phyloP scores from a whole-genome alignment of 2,888 invertebrate genomes.

The Polymixis flavicincta region DNA sequence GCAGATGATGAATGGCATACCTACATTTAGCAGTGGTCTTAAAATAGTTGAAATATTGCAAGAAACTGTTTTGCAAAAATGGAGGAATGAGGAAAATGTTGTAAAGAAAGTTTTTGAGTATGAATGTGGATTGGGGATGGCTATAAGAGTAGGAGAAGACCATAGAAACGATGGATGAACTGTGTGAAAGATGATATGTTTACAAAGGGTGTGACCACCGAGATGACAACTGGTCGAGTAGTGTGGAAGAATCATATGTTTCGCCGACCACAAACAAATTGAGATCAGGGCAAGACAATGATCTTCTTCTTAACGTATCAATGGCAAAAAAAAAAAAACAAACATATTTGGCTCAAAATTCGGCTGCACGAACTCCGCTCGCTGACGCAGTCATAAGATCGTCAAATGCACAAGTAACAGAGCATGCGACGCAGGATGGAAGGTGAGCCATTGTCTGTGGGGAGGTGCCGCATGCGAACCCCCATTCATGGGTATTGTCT shows the following conservation, averaged over 20 bases:
- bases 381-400: too few species aligned
- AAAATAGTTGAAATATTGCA: not conserved
- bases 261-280: not conserved
- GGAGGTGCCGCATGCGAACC: too few species aligned
- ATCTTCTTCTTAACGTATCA: too few species aligned
- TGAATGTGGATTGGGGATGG: slow-evolving; percentile 7
- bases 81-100: not conserved
- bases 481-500: too few species aligned
- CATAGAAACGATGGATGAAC: not conserved
- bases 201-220: not conserved
- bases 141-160: not conserved
- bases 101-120: not conserved
- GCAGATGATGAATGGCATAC: too few species aligned
- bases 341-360: too few species aligned
- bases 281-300: not conserved
- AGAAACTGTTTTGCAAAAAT: too few species aligned
- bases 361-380: too few species aligned
- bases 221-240: not conserved
- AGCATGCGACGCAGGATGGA: too few species aligned
- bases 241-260: not conserved
- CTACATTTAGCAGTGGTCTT: not conserved
- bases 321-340: too few species aligned
- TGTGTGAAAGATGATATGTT: not conserved
- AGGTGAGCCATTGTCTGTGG: too few species aligned
- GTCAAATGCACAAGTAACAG: too few species aligned